Evolutionary conservation across 2,888 invertebrate species (phyloP).

Genomic region (Dynastes maya): DNA sequence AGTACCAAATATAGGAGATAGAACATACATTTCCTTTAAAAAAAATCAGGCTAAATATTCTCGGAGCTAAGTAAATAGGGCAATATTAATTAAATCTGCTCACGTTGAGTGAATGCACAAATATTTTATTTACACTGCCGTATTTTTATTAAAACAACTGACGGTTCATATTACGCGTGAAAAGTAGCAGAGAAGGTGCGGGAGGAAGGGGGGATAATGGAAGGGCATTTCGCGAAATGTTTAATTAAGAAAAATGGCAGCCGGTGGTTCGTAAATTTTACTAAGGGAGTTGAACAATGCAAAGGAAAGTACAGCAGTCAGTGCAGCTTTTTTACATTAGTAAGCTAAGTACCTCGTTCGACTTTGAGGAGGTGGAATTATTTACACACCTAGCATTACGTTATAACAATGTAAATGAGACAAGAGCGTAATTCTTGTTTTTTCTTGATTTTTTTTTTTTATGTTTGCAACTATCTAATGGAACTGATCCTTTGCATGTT

Average conservation of each 20-base stretch:
- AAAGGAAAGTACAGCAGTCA: neutral
- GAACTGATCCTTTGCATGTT: neutral
- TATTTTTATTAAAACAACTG: constrained; percentile 17
- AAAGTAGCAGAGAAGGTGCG: neutral
- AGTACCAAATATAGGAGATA: too few species aligned
- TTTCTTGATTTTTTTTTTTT: neutral
- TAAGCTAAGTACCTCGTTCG: neutral
- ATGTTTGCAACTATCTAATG: neutral
- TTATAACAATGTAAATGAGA: neutral
- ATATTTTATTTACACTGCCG: constrained; percentile 5
- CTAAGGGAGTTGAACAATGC: neutral
- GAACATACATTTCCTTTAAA: neutral
- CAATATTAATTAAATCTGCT: constrained; percentile 15
- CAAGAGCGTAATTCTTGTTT: too few species aligned
- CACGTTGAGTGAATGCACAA: constrained; percentile 19
- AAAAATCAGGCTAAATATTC: neutral
- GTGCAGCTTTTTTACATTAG: neutral
- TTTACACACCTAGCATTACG: neutral
- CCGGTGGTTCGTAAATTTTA: constrained; percentile 10
- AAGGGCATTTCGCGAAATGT: constrained; percentile 17
- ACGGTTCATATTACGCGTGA: neutral
- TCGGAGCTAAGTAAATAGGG: neutral
- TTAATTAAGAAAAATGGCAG: constrained; percentile 39
- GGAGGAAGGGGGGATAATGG: neutral
- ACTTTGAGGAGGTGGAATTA: neutral